Base-by-base conservation (phyloP, 2,888 invertebrate species). In the Copidosoma aretas region DNA sequence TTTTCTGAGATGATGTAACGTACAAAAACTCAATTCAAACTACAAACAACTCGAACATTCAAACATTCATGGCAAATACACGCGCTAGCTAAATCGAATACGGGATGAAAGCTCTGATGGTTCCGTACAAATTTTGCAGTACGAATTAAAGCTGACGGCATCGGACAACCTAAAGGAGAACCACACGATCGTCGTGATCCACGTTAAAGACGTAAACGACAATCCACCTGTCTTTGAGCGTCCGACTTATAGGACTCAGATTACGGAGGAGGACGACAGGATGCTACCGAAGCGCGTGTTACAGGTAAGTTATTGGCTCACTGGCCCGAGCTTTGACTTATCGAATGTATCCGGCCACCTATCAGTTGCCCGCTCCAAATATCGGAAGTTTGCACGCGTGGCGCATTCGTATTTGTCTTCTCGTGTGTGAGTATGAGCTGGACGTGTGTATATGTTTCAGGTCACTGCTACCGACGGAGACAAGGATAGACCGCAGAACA, bases 201-300 rank as follows among this genome's bases (percentile, higher is more conserved):
- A 96, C 86, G 95, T 97, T 79, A 97, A 95, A 86, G 97, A 98
- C 85, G 96, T 97, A 76, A 98, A 98, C 86, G 98, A 98, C 88
- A 98, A 98, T 87, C 94, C 97, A 56, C 98, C 98, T 2, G 94
- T 95, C 77, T 98, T 98, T 86, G 95, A 95, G 85, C 87, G 95
- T 75, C 95, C 96, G 63, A 95, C 94, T 67, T 97, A 96, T 87
- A 91, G 95, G 81, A 95, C 96, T 62, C 95, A 96, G 86, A 96
- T 97, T 85, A 96, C 95, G 54, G 96, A 96, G 85, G 96, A 96
- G 85, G 96, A 96, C 83, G 95, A 96, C 87, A 89, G 95, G 80
- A 95, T 94, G 85, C 89, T 96, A 79, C 96, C 96, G 75, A 96
- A 96, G 86, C 92, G 94, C 80, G 94, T 97, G 78, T 88, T 97